Base-by-base conservation (phyloP, 2,113 vertebrate species). In the Xenus cinereus region DNA sequence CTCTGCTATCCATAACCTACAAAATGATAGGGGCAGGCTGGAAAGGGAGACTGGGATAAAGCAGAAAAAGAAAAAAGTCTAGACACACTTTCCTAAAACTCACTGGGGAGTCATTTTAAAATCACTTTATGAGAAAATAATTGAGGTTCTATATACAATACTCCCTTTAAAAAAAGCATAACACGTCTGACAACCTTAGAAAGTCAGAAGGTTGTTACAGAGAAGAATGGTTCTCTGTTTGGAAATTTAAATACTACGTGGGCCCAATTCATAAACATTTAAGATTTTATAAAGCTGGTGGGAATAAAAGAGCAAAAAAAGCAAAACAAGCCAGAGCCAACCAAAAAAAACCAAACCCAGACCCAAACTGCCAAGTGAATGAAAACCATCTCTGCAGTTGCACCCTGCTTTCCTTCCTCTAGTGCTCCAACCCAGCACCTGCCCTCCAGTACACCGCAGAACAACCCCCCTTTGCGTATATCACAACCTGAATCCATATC, bases 111-210 rank as follows among this genome's bases (percentile, higher is more conserved):
- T 98, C 64, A 54, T 98, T 98, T 97, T 84, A 96, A 97, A 97
- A 96, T 97, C 89, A 96, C 95, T 98, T 98, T 98, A 98, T 90
- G 96, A 97, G 97, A 97, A 98, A 97, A 97, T 98, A 98, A 98
- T 98, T 97, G 94, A 96, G 97, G 97, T 97, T 97, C 96, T 96
- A 94, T 96, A 98, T 82, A 98, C 97, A 98, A 97, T 97, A 89
- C 77, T 68, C 93, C 89, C 86, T 95, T 96, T 93, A 46, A 90
- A 77, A 93, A 88, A 96, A 84, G 48, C 77, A 87, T 85, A 97
- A 95, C 89, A 87, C 32, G 14, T 95, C 84, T 95, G 89, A 95
- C 91, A 96, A 88, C 89, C 62, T 93, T 66, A 96, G 94, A 96
- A 97, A 97, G 93, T 98, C 91, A 97, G 95, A 95, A 96, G 94